These are phyloP conservation scores for Archilochus colubris DNA, from an alignment of 2,113 vertebrate genomes.

Conservation along the genomic window DNA sequence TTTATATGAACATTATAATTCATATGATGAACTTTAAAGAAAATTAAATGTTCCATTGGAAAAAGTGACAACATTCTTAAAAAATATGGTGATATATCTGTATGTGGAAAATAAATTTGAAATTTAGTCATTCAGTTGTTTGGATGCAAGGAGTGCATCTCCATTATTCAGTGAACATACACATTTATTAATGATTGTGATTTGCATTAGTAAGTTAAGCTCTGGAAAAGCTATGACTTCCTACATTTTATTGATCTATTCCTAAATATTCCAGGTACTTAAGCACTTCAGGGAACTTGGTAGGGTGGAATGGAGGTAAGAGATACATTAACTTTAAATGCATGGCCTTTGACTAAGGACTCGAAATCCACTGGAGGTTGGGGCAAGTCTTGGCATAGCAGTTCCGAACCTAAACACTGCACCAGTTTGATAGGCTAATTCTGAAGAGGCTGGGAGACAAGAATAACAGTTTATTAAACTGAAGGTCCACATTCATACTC, in stretches of 20 bases:
- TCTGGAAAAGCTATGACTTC: not conserved
- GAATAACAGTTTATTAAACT: not conserved
- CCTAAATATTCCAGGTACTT: not conserved
- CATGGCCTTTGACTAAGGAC: not conserved
- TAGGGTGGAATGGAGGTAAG: not conserved
- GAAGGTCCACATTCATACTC: too few species aligned
- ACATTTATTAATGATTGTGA: not conserved
- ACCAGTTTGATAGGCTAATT: not conserved
- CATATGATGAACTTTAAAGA: not conserved
- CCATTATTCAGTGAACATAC: not conserved
- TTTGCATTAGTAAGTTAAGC: rapidly evolving
- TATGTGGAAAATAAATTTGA: not conserved
- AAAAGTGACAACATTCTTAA: not conserved
- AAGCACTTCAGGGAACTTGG: not conserved
- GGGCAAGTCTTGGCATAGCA: rapidly evolving
- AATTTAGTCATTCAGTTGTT: not conserved
- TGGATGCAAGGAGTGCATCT: not conserved
- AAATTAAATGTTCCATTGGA: not conserved
- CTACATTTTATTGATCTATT: not conserved
- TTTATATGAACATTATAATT: not conserved
- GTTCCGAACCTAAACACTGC: not conserved
- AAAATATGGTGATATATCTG: not conserved
- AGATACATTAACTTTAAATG: not conserved
- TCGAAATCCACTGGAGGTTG: not conserved
- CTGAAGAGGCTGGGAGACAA: not conserved